Evolutionary conservation across 2,113 vertebrate genomes (phyloP), one percentile per base, ranked within the genome.

Genomic region (Arothron firmamentum): DNA sequence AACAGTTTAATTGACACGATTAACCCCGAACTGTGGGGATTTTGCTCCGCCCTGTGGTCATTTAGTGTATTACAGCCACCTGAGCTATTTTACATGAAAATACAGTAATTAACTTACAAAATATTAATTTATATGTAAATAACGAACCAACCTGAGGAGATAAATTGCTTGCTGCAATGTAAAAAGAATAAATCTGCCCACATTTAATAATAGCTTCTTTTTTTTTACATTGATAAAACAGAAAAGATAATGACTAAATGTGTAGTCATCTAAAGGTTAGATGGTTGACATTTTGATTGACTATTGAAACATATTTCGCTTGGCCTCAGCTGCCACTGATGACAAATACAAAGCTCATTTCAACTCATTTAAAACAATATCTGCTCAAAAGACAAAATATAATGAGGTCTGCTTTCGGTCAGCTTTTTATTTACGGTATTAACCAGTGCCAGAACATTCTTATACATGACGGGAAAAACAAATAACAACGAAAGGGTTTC

Each of bases 1-100:
- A 50, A 6, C 1, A 31, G 18, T 62, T 62, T 61, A 57, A 75
- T 77, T 72, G 15, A 11, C 14, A 4, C 66, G 45, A 57, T 46
- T 67, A 25, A 10, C 28, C 5, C 38, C 38, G 34, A 65, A n/a
- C 4, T 41, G 25, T 17, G 28, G 9, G 16, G 1, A 9, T 50
- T 34, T 6, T 14, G 20, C 66, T 2, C 45, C 69, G 4, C 42
- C 62, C 17, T 9, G 62, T 69, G 83, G 64, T n/a, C 0, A 0
- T 0, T 5, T 4, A 8, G 0, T 1, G n/a, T 46, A 73, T 55
- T 51, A 60, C 71, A 57, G 14, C 17, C 15, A 17, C 45, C 2
- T 46, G 45, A 8, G 5, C 45, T 4, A 8, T 17, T n/a, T 17
- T 46, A 12, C 15, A n/a, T 12, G 15, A 46, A n/a, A 46, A 6